Evolutionary conservation across 64 coral and sea anemone genomes (phyloP).

Genomic region (Stylophora pistillata): DNA sequence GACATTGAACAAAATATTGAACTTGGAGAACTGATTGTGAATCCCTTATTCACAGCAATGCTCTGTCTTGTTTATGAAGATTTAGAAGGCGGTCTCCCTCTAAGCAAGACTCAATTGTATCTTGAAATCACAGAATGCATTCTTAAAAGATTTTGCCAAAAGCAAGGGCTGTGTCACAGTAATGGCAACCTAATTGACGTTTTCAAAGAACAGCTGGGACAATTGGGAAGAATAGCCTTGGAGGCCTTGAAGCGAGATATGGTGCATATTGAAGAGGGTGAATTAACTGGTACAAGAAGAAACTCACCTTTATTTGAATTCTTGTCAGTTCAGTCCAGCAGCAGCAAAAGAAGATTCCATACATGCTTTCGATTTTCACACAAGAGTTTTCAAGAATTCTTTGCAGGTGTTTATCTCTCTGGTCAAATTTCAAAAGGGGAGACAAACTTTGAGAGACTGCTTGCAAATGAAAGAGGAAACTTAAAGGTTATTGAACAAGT

Average conservation of each 20-base stretch:
- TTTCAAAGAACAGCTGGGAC: not conserved
- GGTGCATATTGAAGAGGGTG: not conserved
- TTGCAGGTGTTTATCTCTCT: not conserved
- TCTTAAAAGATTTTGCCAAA: not conserved
- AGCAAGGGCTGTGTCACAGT: not conserved
- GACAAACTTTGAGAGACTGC: not conserved
- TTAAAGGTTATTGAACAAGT: not conserved
- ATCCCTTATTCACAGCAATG: not conserved
- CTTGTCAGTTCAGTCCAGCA: not conserved
- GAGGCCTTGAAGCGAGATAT: not conserved
- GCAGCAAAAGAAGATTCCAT: not conserved
- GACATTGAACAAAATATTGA: not conserved
- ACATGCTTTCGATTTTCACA: not conserved
- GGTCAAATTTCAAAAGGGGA: not conserved
- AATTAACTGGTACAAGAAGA: not conserved
- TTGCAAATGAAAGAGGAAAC: not conserved
- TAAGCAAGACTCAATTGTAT: not conserved
- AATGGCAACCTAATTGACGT: not conserved
- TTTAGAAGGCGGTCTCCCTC: not conserved
- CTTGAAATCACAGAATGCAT: not conserved
- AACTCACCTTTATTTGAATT: not conserved
- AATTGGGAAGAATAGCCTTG: not conserved
- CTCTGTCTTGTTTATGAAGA: conserved; percentile 24
- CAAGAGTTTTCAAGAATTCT: not conserved
- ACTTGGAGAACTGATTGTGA: not conserved